Conservation (phyloP, 2,888 invertebrate genomes). For the Rhagonycha lutea region DNA sequence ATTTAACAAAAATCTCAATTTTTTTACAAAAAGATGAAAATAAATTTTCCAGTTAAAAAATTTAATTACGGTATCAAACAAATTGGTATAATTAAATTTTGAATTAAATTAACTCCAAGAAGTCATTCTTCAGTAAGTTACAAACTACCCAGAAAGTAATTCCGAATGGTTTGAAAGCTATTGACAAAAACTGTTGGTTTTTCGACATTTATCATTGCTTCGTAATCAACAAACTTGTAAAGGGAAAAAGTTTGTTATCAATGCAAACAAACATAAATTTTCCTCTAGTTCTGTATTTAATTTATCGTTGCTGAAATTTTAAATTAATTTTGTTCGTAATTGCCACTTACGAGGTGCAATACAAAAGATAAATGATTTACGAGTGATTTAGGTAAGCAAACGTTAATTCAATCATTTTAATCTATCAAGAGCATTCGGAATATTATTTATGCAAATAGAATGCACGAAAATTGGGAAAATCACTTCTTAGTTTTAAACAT, state of each 20-base stretch:
- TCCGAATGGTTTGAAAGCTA: conserved; percentile 17
- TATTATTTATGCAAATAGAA: background rate
- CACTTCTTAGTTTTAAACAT: background rate
- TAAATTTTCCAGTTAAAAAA: background rate
- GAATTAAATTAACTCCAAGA: conserved; percentile 19
- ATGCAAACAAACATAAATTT: background rate
- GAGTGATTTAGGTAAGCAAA: no score
- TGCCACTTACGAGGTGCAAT: background rate
- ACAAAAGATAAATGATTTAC: background rate
- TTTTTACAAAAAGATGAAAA: background rate
- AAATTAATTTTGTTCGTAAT: background rate
- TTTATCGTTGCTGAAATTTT: background rate
- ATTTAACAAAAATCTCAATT: background rate
- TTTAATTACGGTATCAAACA: conserved; percentile 25
- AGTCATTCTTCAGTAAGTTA: conserved; percentile 21
- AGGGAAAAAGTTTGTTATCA: background rate
- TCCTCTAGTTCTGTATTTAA: background rate
- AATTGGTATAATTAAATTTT: conserved; percentile 29
- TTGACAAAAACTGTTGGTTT: conserved; percentile 17
- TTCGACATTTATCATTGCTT: conserved; percentile 21
- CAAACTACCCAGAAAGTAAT: conserved; percentile 22
- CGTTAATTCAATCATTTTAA: background rate
- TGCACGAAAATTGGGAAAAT: no score
- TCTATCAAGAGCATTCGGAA: background rate
- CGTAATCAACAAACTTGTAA: conserved; percentile 18